Percentiles rank a stretch among this genome's conserved stretches.
Conservation (phyloP, 2,113 vertebrate genomes). For the Natator depressus region DNA sequence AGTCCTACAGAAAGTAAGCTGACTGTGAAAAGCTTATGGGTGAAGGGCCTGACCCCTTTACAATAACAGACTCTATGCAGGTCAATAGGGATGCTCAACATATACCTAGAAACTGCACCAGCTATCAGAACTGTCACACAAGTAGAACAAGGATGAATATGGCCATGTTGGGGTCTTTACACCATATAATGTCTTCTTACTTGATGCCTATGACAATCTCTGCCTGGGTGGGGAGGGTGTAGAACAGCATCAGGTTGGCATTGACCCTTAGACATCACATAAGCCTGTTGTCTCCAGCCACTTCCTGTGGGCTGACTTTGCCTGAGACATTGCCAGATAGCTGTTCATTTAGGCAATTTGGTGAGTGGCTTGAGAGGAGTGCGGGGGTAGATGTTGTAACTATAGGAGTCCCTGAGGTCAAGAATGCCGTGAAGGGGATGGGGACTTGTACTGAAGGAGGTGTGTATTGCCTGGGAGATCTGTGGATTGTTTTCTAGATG, state of each 20-base stretch:
- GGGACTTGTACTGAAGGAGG: background rate
- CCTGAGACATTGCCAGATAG: background rate
- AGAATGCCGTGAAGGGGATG: background rate
- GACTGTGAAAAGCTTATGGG: background rate
- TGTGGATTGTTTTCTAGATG: background rate
- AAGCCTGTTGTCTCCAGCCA: background rate
- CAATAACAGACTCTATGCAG: background rate
- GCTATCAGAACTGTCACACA: background rate
- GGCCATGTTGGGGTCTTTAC: background rate
- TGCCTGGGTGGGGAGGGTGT: background rate
- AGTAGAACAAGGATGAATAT: too few relatives aligned
- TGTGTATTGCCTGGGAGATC: background rate
- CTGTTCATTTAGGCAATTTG: background rate
- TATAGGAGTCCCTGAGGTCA: background rate
- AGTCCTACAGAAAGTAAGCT: fast-evolving
- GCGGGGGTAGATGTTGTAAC: background rate
- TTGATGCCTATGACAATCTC: background rate
- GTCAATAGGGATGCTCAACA: background rate
- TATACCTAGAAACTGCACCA: background rate
- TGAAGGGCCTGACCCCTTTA: background rate
- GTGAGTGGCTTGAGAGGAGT: too few relatives aligned
- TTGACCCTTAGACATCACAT: background rate
- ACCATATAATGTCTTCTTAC: background rate
- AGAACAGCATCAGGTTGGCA: background rate
- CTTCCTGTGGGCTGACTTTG: background rate